Percentiles rank a stretch among this genome's conserved stretches.
phyloP scores from a whole-genome alignment of 2,113 vertebrate species.

The Sinocyclocheilus maitianheensis region DNA sequence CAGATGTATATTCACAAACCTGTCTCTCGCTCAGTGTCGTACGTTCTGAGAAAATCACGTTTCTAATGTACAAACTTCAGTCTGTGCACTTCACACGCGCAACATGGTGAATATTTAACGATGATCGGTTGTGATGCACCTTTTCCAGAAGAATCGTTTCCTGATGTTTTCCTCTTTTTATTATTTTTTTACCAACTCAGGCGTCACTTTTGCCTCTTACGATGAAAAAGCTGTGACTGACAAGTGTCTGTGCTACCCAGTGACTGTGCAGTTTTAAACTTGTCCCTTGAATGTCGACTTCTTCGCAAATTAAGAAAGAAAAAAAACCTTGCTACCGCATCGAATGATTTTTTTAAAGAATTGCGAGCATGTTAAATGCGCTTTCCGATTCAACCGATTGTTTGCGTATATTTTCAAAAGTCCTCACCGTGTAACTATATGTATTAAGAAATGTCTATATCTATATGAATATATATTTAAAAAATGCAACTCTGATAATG shows the following conservation, averaged over 20 bases:
- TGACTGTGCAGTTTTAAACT: constrained; percentile 50
- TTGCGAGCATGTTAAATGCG: constrained; percentile 82
- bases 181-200: constrained; percentile 53
- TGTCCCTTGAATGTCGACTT: constrained; percentile 12
- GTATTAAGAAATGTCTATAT: constrained; percentile 59
- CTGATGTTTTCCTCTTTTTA: neutral
- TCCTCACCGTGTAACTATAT: constrained; percentile 66
- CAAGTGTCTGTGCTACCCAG: constrained; percentile 66
- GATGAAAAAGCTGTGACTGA: constrained; percentile 74
- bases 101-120: constrained; percentile 30
- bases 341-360: constrained; percentile 54
- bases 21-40: constrained; percentile 25
- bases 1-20: neutral
- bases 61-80: constrained; percentile 23
- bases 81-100: neutral
- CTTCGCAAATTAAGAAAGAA: constrained; percentile 25
- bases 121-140: neutral
- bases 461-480: constrained; percentile 20
- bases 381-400: constrained; percentile 73
- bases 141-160: neutral
- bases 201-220: constrained; percentile 66
- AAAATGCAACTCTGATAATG: constrained; percentile 48
- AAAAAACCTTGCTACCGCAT: constrained; percentile 38
- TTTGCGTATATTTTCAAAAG: constrained; percentile 76
- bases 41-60: neutral